Evolutionary conservation across 2,888 invertebrate species (phyloP).

Genomic region (Heliconius ethilla): DNA sequence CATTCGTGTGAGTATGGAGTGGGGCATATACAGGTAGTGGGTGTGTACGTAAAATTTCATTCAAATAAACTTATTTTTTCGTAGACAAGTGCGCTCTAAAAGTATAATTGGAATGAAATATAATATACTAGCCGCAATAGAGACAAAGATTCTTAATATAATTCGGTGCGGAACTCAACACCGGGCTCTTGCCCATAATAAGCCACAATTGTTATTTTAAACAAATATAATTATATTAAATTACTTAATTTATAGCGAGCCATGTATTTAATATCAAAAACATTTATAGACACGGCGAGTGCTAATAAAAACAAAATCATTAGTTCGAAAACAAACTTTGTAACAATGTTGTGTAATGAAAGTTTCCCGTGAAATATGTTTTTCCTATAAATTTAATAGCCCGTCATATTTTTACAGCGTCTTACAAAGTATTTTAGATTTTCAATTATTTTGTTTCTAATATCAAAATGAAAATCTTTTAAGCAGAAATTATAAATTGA

Average conservation of each 20-base stretch:
- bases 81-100: constrained; percentile 36
- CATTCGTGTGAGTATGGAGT: constrained; percentile 26
- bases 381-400: constrained; percentile 22
- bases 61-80: constrained; percentile 35
- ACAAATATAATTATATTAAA: background rate
- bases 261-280: background rate
- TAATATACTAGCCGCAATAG: constrained; percentile 45
- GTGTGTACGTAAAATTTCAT: constrained; percentile 28
- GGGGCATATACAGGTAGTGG: background rate
- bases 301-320: constrained; percentile 21
- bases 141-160: constrained; percentile 47
- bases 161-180: too few relatives aligned
- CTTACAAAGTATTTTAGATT: constrained; percentile 14
- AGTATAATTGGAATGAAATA: constrained; percentile 48
- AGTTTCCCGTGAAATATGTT: constrained; percentile 16
- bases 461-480: background rate
- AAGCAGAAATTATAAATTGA: background rate
- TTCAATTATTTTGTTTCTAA: constrained; percentile 6
- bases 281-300: constrained; percentile 18
- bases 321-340: constrained; percentile 8
- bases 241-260: background rate
- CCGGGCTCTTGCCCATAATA: too few relatives aligned
- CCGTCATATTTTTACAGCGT: constrained; percentile 18
- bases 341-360: constrained; percentile 18
- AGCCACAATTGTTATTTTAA: background rate